phyloP scores from a whole-genome alignment of 2,888 invertebrate species.

The Drosophila stalkeri region DNA sequence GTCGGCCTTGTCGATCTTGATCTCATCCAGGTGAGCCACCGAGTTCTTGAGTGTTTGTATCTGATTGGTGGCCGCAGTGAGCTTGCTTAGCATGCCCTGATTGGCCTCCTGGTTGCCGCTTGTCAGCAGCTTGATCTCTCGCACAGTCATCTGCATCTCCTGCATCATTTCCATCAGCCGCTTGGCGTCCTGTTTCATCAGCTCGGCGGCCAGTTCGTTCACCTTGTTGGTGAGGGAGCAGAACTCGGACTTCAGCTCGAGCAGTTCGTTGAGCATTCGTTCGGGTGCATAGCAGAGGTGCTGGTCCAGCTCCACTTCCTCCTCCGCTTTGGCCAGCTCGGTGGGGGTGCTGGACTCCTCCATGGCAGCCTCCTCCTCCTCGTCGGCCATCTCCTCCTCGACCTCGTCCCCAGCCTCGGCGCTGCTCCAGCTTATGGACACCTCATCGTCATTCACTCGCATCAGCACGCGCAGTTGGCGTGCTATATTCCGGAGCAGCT shows the following conservation, averaged over 20 bases:
- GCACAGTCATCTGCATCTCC: conserved; percentile 65
- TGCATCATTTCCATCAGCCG: conserved; percentile 55
- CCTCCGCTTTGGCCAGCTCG: conserved; percentile 59
- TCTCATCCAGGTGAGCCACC: conserved; percentile 86
- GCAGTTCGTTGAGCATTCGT: conserved; percentile 73
- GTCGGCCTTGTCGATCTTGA: conserved; percentile 90
- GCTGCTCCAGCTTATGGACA: conserved; percentile 66
- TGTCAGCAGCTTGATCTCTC: conserved; percentile 54
- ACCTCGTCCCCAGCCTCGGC: conserved; percentile 39
- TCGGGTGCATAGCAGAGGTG: conserved; percentile 76
- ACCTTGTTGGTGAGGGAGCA: conserved; percentile 78
- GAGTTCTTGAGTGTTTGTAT: conserved; percentile 50
- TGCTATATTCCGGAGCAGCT: conserved; percentile 56
- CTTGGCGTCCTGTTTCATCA: conserved; percentile 74
- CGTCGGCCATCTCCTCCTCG: conserved; percentile 42
- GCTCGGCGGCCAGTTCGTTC: conserved; percentile 72
- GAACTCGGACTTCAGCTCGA: conserved; percentile 78
- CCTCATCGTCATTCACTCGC: conserved; percentile 42
- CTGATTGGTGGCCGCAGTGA: conserved; percentile 32
- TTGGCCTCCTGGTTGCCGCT: conserved; percentile 53
- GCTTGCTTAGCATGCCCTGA: conserved; percentile 37
- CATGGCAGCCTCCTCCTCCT: conserved; percentile 34
- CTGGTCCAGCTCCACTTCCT: conserved; percentile 67
- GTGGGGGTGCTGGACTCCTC: conserved; percentile 39
- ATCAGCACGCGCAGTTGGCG: conserved; percentile 62